Conservation (phyloP, 2,888 invertebrate species). For the Nebria brevicollis region DNA sequence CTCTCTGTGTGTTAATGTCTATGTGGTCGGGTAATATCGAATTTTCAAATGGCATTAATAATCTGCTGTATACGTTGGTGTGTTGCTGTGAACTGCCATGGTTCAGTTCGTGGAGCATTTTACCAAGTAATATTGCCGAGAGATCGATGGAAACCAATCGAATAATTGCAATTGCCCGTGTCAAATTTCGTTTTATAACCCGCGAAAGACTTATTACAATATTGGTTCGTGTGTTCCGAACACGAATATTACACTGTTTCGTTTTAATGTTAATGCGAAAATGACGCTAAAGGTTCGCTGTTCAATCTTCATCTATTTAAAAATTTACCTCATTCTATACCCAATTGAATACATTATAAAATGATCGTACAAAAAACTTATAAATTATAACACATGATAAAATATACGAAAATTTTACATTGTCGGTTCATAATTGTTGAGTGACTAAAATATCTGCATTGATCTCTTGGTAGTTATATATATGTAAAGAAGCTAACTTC, state of each 20-base stretch:
- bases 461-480: too few species aligned
- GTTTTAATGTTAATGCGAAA: too few species aligned
- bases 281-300: neutral
- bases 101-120: neutral
- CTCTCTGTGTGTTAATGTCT: neutral
- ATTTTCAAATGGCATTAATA: slow-evolving; percentile 35
- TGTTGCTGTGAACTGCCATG: neutral
- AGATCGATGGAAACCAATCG: neutral
- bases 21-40: slow-evolving; percentile 28
- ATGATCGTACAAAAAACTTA: too few species aligned
- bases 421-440: too few species aligned
- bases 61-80: neutral
- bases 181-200: neutral
- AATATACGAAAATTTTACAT: too few species aligned
- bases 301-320: neutral
- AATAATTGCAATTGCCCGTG: neutral
- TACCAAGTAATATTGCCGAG: neutral
- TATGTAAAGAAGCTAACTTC: neutral
- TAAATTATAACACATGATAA: too few species aligned
- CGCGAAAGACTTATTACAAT: neutral
- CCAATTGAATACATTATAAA: neutral
- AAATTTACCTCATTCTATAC: neutral
- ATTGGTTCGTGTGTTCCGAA: neutral
- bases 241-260: neutral
- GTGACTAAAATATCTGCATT: too few species aligned